Base-by-base conservation (phyloP, 37 sponge, comb jelly and placozoan genomes). In the Bolinopsis microptera region DNA sequence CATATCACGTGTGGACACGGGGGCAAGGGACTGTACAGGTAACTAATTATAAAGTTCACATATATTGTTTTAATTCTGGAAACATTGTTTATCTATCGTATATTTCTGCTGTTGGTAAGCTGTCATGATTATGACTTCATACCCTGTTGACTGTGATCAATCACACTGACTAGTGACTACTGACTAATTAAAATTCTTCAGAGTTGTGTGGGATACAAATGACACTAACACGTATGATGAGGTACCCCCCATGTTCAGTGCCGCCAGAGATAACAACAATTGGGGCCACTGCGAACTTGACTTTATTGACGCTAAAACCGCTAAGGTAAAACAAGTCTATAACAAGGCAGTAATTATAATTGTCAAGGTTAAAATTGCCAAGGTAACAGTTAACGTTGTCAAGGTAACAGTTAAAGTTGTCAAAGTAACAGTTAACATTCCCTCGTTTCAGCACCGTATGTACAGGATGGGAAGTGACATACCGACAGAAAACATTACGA, bases 1-100 rank as follows among this genome's bases (percentile, higher is more conserved):
- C 90, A 86, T 30, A 41, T 86, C 30, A 86, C 48, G 13, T 86
- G 90, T 39, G 90, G 90, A 18, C 90, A 86, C 61, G 90, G 48
- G 3, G 90, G 90, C 1, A 86, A 41, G 90, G 23, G n/a, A 8
- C 90, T 86, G 13, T 86, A 86, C 61, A 5, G 13, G 61, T 48
- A 48, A 48, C n/a, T n/a, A n/a, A n/a, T n/a, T n/a, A n/a, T n/a
- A n/a, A n/a, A n/a, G n/a, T n/a, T n/a, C n/a, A n/a, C n/a, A n/a
- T n/a, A n/a, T n/a, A n/a, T n/a, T n/a, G n/a, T n/a, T n/a, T n/a
- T n/a, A n/a, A n/a, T n/a, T n/a, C n/a, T n/a, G n/a, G n/a, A n/a
- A n/a, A n/a, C n/a, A n/a, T n/a, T n/a, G 13, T 48, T 48, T 48
- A 48, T 48, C 5, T 13, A 48, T 48, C 13, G 61, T 48, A 48